phyloP scores from a whole-genome alignment of 2,113 vertebrate genomes.

The Carassius gibelio region DNA sequence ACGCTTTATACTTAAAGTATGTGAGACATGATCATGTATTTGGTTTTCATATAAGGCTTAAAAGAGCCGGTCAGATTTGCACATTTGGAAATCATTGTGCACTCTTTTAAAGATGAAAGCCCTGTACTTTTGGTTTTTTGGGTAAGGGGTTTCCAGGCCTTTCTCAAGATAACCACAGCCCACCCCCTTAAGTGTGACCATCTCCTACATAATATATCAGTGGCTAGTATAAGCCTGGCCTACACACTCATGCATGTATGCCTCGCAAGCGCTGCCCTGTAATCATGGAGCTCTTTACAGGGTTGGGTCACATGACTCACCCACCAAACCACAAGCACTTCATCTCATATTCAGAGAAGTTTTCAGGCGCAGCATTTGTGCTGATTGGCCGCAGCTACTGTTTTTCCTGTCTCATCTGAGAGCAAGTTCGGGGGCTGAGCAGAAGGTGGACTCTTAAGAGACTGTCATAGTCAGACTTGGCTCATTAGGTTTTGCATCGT shows the following conservation, averaged over 20 bases:
- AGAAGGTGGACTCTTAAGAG: slow-evolving; percentile 65
- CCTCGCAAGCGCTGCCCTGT: slow-evolving; percentile 70
- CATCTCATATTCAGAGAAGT: slow-evolving; percentile 76
- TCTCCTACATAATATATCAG: slow-evolving; percentile 55
- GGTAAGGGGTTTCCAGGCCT: slow-evolving; percentile 68
- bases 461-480: slow-evolving; percentile 49
- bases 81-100: slow-evolving; percentile 50
- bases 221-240: slow-evolving; percentile 65
- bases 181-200: slow-evolving; percentile 51
- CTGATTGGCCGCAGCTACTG: slow-evolving; percentile 69
- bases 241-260: slow-evolving; percentile 18
- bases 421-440: slow-evolving; percentile 55
- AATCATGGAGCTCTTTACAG: slow-evolving; percentile 73
- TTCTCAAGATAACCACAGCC: slow-evolving; percentile 51
- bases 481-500: slow-evolving; percentile 20
- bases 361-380: slow-evolving; percentile 50
- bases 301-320: slow-evolving; percentile 70
- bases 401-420: slow-evolving; percentile 55
- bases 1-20: background rate
- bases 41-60: slow-evolving; percentile 5
- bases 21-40: slow-evolving; percentile 1
- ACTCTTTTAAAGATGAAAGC: slow-evolving; percentile 74
- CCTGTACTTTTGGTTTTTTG: slow-evolving; percentile 76
- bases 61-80: slow-evolving; percentile 19
- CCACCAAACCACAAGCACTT: slow-evolving; percentile 79